Base-by-base conservation (phyloP, 1,140 invertebrate species). In the Chironomus striatipennis region DNA sequence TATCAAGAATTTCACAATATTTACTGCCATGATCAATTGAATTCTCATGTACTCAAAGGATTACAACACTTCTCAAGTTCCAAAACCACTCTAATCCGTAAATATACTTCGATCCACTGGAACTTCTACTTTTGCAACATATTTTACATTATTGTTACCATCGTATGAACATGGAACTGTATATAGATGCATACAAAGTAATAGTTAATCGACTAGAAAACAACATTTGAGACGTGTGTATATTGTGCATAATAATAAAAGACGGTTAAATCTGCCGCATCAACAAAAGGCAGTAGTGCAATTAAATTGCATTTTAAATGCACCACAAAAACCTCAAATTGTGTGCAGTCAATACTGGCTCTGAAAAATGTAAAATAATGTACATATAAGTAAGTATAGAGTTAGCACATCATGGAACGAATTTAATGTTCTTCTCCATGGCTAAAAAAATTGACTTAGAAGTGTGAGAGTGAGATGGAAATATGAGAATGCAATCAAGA, bases 251-350 rank as follows among this genome's bases (percentile, higher is more conserved):
- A 57, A 57, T 57, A 57, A 57, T n/a, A 57, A 57, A 57, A n/a
- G n/a, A n/a, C 47, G 47, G 47, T 57, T 57, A 15, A 10, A n/a
- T 12, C 12, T 57, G 47, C 24, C 24, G 47, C 47, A 57, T 57
- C 12, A 57, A 57, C 47, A 57, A 12, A 57, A 57, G 47, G 4
- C n/a, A 21, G 65, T 70, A 18, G 65, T 18, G 65, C 65, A 70
- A 70, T 70, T 70, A 70, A 70, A 70, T 20, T 70, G 20, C 65
- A 70, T 70, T 70, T 70, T 70, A 20, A 57, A 21, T 70, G 65
- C 17, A 70, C 65, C 20, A 20, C 20, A 70, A 70, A 67, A 70
- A 57, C 47, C 47, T 57, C 47, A 57, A 57, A 57, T n/a, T 34
- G 24, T 34, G 47, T 57, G 47, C 47, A 57, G 10, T 57, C n/a